Percentiles rank a stretch among this genome's conserved stretches.
Evolutionary conservation across 2,113 vertebrate genomes (phyloP).

Genomic region (Xiphophorus couchianus): DNA sequence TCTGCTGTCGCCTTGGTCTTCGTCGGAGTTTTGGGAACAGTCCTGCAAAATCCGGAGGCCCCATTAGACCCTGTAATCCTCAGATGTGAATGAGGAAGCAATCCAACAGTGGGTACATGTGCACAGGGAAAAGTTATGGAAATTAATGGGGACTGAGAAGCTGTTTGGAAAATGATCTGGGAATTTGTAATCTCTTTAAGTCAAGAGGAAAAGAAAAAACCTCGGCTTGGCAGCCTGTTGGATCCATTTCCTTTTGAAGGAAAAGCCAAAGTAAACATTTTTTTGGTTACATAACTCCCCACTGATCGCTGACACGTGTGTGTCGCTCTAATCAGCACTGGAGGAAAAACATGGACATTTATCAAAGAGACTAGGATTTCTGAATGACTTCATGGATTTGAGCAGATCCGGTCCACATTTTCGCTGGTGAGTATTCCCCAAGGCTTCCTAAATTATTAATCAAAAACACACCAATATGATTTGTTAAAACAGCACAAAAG

Average conservation of each 20-base stretch:
- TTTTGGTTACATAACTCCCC: slow-evolving; percentile 41
- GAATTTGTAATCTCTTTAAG: slow-evolving; percentile 15
- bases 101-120: background rate
- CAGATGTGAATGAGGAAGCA: background rate
- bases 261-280: slow-evolving; percentile 52
- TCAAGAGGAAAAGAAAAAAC: slow-evolving; percentile 4
- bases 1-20: slow-evolving; percentile 80
- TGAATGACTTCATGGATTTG: background rate
- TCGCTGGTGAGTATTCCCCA: background rate
- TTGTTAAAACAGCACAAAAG: background rate
- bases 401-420: background rate
- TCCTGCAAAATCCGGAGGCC: slow-evolving; percentile 70
- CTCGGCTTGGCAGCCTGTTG: slow-evolving; percentile 19
- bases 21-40: slow-evolving; percentile 82
- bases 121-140: slow-evolving; percentile 6
- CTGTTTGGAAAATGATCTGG: slow-evolving; percentile 8
- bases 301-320: slow-evolving; percentile 14
- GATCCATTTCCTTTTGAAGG: slow-evolving; percentile 43
- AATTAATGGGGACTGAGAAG: slow-evolving; percentile 10
- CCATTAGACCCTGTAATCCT: background rate
- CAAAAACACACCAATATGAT: background rate
- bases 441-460: background rate
- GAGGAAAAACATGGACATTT: slow-evolving; percentile 12
- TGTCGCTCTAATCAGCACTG: slow-evolving; percentile 19
- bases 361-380: slow-evolving; percentile 23